Percentiles rank a stretch among this genome's conserved stretches.
Evolutionary conservation across 2,888 invertebrate species (phyloP).

Genomic region (Maniola hyperantus): DNA sequence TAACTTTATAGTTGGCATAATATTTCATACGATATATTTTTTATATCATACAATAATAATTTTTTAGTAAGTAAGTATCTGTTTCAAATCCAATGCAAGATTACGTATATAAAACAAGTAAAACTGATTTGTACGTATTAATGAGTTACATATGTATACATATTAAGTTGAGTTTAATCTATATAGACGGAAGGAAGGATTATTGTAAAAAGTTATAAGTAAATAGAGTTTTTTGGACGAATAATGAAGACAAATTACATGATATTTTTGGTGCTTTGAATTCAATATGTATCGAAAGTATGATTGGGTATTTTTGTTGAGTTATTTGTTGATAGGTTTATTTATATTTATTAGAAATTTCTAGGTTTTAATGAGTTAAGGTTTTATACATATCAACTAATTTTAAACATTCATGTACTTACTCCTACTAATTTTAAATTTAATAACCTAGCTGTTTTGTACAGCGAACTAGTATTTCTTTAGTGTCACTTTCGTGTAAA

Average conservation of each 20-base stretch:
- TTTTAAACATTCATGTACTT: no score
- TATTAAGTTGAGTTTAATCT: background rate
- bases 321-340: no score
- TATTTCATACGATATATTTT: background rate
- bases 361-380: no score
- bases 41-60: background rate
- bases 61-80: background rate
- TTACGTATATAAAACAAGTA: background rate
- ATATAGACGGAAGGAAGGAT: conserved; percentile 4
- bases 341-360: background rate
- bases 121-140: background rate
- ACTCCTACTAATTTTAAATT: background rate
- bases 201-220: conserved; percentile 1
- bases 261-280: background rate
- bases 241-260: background rate
- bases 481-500: conserved; percentile 24
- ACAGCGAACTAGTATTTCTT: conserved; percentile 17
- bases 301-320: no score
- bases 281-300: background rate
- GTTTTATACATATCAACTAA: no score
- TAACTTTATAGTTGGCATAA: conserved; percentile 5
- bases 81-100: background rate
- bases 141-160: background rate
- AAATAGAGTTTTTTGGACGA: conserved; percentile 13
- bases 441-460: conserved; percentile 13